Base-by-base conservation (phyloP, 2,797 vertebrate species). In the Fistularia commersonii region DNA sequence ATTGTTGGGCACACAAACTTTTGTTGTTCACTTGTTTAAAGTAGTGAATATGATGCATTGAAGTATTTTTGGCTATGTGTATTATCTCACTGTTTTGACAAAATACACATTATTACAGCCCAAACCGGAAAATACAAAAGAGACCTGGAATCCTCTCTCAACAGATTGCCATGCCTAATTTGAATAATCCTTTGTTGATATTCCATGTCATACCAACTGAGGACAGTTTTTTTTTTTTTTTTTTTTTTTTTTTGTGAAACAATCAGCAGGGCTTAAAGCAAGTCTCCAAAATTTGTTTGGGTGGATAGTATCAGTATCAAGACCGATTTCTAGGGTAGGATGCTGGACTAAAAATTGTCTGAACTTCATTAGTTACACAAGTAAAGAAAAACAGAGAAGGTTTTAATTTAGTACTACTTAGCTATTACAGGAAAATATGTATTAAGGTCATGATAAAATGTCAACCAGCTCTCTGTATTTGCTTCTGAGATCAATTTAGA, bases 121-220 rank as follows among this genome's bases (percentile, higher is more conserved):
- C 7, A 48, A 62, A 56, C 39, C 23, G 23, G 23, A 23, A 23
- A 23, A 23, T 54, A 51, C 46, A 65, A 64, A 63, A 48, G 46
- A 46, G 41, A 41, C 36, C 51, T 42, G 47, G 44, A 61, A 51
- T 52, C 36, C 49, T 50, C 41, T 39, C 48, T 23, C 45, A 52
- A 55, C 41, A 49, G 54, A 51, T 59, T 64, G 45, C 71, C 66
- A 51, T 34, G 58, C 32, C 32, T 61, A 11, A 64, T 71, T 77
- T 78, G 37, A 45, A 60, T 64, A 64, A 71, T 64, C 34, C 33
- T 59, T 62, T 61, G 41, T 52, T 64, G 39, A 65, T 56, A 42
- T 13, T 66, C 32, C 8, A 42, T 45, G 47, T 52, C 49, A 15
- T 57, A 50, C 66, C 48, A 58, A 45, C 13, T 49, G 31, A 3